Evolutionary conservation across 2,888 invertebrate genomes (phyloP), one percentile per base, ranked within the genome.

Genomic region (Drosophila mulleri): DNA sequence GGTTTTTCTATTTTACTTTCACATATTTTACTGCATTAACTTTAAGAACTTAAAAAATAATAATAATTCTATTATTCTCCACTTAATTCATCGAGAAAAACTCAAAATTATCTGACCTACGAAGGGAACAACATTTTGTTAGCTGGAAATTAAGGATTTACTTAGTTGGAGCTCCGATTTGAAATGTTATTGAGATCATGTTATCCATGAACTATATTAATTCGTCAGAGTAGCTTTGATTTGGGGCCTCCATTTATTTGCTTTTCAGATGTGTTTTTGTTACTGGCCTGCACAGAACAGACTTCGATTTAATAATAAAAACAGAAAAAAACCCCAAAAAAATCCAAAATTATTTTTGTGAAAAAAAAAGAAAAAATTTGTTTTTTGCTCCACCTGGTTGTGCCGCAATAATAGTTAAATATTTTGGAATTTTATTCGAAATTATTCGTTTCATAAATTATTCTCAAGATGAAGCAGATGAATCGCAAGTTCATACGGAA

Each of bases 401-500:
- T 11, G 57, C 1, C 9, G 1, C 41, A 26, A 29, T 14, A n/a
- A 29, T 12, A 26, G 16, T 37, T 26, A n/a, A 1, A 29, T 29
- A 29, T 29, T n/a, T 35, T 9, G 4, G 2, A 23, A 14, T 8
- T 0, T 39, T 56, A 42, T 72, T 58, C 61, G 0, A 78, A 76
- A 78, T 78, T 78, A 1, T 6, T 5, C 9, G 66, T 72, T 14
- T 14, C 8, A 41, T 3, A 42, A 54, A 63, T 57, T 26, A 42
- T 23, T 1, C 48, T n/a, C 23, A 73, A 75, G 39, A 74, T 74
- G 74, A 74, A 74, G 59, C 62, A 75, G 3, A 63, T 73, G 62
- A 62, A 58, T 4, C 59, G 67, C 11, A 57, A 32, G 2, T 14
- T 23, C 2, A 1, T 41, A 5, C 57, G 53, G 2, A 50, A 18